Evolutionary conservation across 2,888 invertebrate genomes (phyloP), one percentile per base, ranked within the genome.

Genomic region (Eudasyphora cyanicolor): DNA sequence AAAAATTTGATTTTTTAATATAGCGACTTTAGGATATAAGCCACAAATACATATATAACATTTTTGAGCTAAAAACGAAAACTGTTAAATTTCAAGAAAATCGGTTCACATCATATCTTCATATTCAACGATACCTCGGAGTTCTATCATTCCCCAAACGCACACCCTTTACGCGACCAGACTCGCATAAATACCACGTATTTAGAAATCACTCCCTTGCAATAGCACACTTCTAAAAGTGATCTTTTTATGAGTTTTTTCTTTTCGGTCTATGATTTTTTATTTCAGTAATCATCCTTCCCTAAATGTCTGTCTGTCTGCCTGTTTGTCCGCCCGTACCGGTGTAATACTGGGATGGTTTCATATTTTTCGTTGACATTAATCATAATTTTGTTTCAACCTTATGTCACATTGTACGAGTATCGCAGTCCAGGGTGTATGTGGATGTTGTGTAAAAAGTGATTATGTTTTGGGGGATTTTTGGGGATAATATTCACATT

Each of bases 351-450:
- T 70, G 73, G 71, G 45, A 60, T 78, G 45, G 71, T 76, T 38
- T 76, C 81, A 83, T 74, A 80, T 83, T 83, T 74, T 71, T 42
- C 10, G 81, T 73, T 81, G 81, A 84, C 84, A 84, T 84, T 84
- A 84, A 84, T 84, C 84, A 84, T 84, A 84, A 81, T 84, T 81
- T 78, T 79, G 35, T 81, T 76, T 78, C 84, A 70, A 81, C 67
- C 81, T 84, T 76, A 81, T 81, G 78, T 78, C 81, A 84, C 76
- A 45, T 32, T 67, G 14, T n/a, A n/a, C n/a, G n/a, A n/a, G n/a
- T n/a, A n/a, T n/a, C n/a, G n/a, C n/a, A n/a, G n/a, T n/a, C n/a
- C n/a, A n/a, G n/a, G n/a, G n/a, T n/a, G n/a, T n/a, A n/a, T n/a
- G 60, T 78, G 81, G 73, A n/a, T 81, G 84, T 83, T 79, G 83